These are phyloP conservation scores for Fundulus diaphanus DNA, from an alignment of 2,797 vertebrate species.

Conservation along the genomic window DNA sequence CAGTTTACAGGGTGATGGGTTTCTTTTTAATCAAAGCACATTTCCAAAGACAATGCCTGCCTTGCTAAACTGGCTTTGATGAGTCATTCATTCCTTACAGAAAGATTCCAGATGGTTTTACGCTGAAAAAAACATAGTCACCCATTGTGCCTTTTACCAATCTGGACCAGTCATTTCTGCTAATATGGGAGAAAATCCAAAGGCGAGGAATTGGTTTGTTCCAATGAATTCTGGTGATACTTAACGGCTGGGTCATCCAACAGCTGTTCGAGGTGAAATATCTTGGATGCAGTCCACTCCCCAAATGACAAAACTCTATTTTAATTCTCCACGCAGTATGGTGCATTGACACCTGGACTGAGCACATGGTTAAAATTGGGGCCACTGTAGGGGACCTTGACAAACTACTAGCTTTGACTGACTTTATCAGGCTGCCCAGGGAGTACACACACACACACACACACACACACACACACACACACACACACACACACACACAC, in stretches of 20 bases:
- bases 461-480: slow-evolving; percentile 7
- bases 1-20: neutral
- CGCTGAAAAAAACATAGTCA: slow-evolving; percentile 31
- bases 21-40: slow-evolving; percentile 33
- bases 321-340: slow-evolving; percentile 70
- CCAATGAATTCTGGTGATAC: slow-evolving; percentile 45
- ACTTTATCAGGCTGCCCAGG: slow-evolving; percentile 49
- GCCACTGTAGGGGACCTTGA: slow-evolving; percentile 72
- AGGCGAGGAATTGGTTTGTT: slow-evolving; percentile 32
- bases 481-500: slow-evolving; percentile 13
- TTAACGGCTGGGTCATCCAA: slow-evolving; percentile 53
- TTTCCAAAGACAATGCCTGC: neutral
- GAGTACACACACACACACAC: slow-evolving; percentile 15
- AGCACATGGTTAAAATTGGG: slow-evolving; percentile 68
- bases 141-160: slow-evolving; percentile 24
- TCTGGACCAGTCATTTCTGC: slow-evolving; percentile 25
- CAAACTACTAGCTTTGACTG: slow-evolving; percentile 74
- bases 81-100: slow-evolving; percentile 23
- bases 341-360: slow-evolving; percentile 66
- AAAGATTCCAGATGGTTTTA: slow-evolving; percentile 20
- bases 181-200: slow-evolving; percentile 41
- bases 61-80: slow-evolving; percentile 6
- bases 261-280: slow-evolving; percentile 73
- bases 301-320: slow-evolving; percentile 67
- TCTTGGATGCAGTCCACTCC: slow-evolving; percentile 72